Conservation (phyloP, 2,113 vertebrate species). For the Chelonoidis abingdonii region DNA sequence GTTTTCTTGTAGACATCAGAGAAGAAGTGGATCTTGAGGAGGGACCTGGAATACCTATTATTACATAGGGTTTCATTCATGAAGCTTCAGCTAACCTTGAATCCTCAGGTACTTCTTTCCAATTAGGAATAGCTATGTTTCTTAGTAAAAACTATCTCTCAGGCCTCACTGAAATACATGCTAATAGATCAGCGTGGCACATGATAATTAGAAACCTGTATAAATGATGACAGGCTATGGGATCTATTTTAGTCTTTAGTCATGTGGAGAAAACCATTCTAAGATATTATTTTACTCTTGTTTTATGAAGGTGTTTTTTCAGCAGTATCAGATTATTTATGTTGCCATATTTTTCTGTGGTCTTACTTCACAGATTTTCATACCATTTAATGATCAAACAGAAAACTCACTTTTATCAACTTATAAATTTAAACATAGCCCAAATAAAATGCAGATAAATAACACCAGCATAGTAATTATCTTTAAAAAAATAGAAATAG, state of each 20-base stretch:
- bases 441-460: slow-evolving; percentile 64
- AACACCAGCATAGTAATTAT: slow-evolving; percentile 64
- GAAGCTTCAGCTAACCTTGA: slow-evolving; percentile 18
- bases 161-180: background rate
- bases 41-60: background rate
- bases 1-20: background rate
- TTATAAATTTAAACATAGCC: slow-evolving; percentile 65
- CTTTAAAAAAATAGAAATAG: background rate
- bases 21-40: background rate
- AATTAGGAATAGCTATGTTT: slow-evolving; percentile 49
- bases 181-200: slow-evolving; percentile 35
- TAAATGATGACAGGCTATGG: slow-evolving; percentile 48
- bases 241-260: slow-evolving; percentile 61
- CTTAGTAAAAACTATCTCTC: slow-evolving; percentile 37
- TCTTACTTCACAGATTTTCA: slow-evolving; percentile 63
- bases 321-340: slow-evolving; percentile 46
- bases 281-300: slow-evolving; percentile 23
- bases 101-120: slow-evolving; percentile 34
- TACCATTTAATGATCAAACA: slow-evolving; percentile 66
- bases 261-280: slow-evolving; percentile 26
- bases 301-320: slow-evolving; percentile 35
- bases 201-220: slow-evolving; percentile 56
- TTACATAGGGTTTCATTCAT: slow-evolving; percentile 56
- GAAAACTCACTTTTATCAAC: slow-evolving; percentile 61
- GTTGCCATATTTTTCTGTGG: slow-evolving; percentile 29